A percentile compares a stretch with the other conserved stretches of the same genome.
phyloP scores from a whole-genome alignment of 2,113 vertebrate genomes.

The Grammomys dolichurus region DNA sequence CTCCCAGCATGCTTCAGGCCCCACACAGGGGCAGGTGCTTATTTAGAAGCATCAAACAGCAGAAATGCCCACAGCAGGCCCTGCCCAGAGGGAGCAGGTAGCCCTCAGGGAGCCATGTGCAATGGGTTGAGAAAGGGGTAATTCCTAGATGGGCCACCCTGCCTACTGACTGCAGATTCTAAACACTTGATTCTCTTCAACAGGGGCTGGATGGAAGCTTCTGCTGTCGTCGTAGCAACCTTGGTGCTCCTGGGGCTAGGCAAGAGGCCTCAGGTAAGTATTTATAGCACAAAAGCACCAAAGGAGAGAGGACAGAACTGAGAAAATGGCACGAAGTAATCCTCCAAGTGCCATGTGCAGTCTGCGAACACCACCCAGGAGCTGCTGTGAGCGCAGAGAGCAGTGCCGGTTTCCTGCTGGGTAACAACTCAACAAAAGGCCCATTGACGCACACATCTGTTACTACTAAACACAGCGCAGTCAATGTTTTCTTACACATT shows the following conservation, averaged over 20 bases:
- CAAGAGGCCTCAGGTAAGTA: slow-evolving; percentile 34
- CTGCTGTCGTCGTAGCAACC: slow-evolving; percentile 6
- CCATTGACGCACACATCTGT: slow-evolving; percentile 73
- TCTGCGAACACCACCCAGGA: slow-evolving; percentile 7
- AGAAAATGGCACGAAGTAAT: slow-evolving; percentile 34
- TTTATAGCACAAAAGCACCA: slow-evolving; percentile 25
- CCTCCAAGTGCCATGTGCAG: not conserved
- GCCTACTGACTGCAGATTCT: not conserved
- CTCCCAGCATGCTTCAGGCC: not conserved
- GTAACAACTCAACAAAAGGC: slow-evolving; percentile 5
- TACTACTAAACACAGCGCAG: slow-evolving; percentile 67
- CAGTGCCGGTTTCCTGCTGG: slow-evolving; percentile 43
- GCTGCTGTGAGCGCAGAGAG: not conserved
- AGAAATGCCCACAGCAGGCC: not conserved
- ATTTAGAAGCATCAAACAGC: not conserved
- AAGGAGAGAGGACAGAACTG: not conserved
- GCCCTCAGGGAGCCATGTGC: not conserved
- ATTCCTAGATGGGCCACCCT: not conserved
- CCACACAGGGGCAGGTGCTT: not conserved
- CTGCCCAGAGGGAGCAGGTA: not conserved
- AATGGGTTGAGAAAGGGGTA: not conserved
- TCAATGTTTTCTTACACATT: slow-evolving; percentile 64
- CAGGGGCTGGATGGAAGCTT: not conserved
- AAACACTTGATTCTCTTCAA: not conserved
- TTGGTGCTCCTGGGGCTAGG: not conserved